Conservation (phyloP, 2,797 vertebrate species). For the Microctenopoma stevenorrisi region DNA sequence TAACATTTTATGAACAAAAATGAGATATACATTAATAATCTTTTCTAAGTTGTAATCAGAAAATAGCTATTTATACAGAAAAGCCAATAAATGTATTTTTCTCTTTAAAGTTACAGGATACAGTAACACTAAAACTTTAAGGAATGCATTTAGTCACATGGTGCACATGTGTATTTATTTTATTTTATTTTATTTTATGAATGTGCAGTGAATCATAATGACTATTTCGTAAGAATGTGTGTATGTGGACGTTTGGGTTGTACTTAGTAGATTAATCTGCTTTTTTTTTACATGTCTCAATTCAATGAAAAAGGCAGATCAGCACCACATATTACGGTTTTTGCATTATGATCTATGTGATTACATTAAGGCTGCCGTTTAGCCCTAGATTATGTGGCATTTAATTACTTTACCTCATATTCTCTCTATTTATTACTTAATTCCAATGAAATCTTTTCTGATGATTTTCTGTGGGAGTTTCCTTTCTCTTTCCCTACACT, state of each 20-base stretch:
- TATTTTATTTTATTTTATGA: not conserved
- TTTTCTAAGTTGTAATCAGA: too few relatives aligned
- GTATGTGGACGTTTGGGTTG: conserved; percentile 10
- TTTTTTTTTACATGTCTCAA: conserved; percentile 55
- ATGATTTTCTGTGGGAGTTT: conserved; percentile 36
- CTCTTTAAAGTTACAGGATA: too few relatives aligned
- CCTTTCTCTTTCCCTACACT: conserved; percentile 24
- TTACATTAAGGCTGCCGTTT: conserved; percentile 48
- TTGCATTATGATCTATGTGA: conserved; percentile 40
- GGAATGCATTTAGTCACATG: not conserved
- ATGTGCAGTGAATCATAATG: not conserved
- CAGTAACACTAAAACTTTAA: not conserved
- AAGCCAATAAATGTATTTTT: too few relatives aligned
- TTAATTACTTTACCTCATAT: conserved; percentile 19
- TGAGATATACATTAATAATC: too few relatives aligned
- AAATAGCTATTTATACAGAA: too few relatives aligned
- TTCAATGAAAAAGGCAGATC: conserved; percentile 71
- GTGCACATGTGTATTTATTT: not conserved
- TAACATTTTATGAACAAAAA: too few relatives aligned
- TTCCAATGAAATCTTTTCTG: not conserved
- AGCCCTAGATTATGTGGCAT: conserved; percentile 28
- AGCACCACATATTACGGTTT: conserved; percentile 61
- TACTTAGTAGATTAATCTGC: conserved; percentile 43
- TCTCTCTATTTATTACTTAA: not conserved
- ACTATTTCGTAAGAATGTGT: not conserved